Base-by-base conservation (phyloP, 2,888 invertebrate species). In the Apodemia duryi region DNA sequence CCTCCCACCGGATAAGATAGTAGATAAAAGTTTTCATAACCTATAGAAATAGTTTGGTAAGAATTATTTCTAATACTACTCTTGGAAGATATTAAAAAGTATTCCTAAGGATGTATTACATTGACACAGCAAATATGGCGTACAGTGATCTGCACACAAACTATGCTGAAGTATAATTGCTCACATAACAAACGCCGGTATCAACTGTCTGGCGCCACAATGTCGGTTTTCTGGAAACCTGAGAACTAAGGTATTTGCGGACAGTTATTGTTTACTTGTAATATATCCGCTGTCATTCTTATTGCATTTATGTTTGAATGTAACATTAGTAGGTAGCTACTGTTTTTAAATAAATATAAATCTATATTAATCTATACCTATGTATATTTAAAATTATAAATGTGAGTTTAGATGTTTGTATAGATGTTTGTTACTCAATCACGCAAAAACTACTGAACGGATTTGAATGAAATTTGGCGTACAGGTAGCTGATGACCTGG, bases 171-270 rank as follows among this genome's bases (percentile, higher is more conserved):
- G 54, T 57, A 57, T 57, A 57, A 57, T 57, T 62, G 46, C 49
- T 38, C 52, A 43, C 32, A 32, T 29, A 46, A 60, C 32, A 35
- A 61, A 49, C 28, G 64, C 32, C 66, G 80, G 85, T 86, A 85
- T 86, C 85, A 79, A 73, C 76, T 84, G 75, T 76, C 84, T 77
- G 88, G 87, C 88, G 88, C 88, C 88, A 80, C 75, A 70, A 73
- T 69, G 84, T 71, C 86, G 82, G 79, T 77, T 65, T 80, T 82
- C 80, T 81, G 78, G 79, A 79, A 84, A 87, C 79, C 70, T 77
- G 83, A 85, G 75, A 79, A 62, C 78, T 69, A 77, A 75, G 82
- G 82, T 72, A 75, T 73, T 72, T 72, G 73, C 72, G 67, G 67
- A 65, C 72, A 68, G 68, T 71, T 70, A 67, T 67, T 66, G 66